These are phyloP conservation scores for Sphaerodactylus townsendi DNA, from an alignment of 2,113 vertebrate genomes.

Conservation along the genomic window DNA sequence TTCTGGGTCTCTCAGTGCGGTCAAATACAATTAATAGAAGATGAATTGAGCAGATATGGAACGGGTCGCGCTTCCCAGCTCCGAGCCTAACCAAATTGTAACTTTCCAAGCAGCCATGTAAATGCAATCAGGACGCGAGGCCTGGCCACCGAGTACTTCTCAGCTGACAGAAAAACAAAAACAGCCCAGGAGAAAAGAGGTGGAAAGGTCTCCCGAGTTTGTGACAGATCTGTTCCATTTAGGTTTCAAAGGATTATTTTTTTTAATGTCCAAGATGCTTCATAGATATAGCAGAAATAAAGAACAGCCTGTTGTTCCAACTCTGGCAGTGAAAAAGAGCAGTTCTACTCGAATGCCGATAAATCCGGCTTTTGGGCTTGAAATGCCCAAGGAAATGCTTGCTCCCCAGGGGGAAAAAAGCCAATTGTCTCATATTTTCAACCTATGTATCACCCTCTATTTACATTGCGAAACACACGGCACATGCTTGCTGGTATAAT, in stretches of 20 bases:
- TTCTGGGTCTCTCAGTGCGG: slow-evolving; percentile 36
- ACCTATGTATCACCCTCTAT: slow-evolving; percentile 49
- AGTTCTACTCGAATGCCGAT: slow-evolving; percentile 28
- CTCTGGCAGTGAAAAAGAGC: slow-evolving; percentile 40
- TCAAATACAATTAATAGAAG: slow-evolving; percentile 57
- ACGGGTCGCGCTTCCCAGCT: slow-evolving; percentile 41
- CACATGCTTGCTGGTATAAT: slow-evolving; percentile 67
- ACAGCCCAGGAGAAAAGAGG: slow-evolving; percentile 17
- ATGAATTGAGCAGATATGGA: slow-evolving; percentile 47
- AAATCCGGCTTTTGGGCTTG: background rate
- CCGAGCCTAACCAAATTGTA: slow-evolving; percentile 54
- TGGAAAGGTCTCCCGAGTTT: background rate
- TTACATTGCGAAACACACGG: slow-evolving; percentile 57
- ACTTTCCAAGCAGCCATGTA: slow-evolving; percentile 52
- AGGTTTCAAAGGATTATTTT: slow-evolving; percentile 8
- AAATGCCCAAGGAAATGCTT: background rate
- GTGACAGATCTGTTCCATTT: slow-evolving; percentile 15
- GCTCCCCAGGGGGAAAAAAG: slow-evolving; percentile 10
- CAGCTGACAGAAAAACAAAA: slow-evolving; percentile 21
- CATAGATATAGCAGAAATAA: slow-evolving; percentile 9
- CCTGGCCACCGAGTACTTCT: slow-evolving; percentile 37
- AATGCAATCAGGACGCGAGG: slow-evolving; percentile 50
- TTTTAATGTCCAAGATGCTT: slow-evolving; percentile 32
- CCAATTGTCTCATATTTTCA: slow-evolving; percentile 41
- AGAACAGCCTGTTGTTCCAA: background rate